phyloP scores from a whole-genome alignment of 2,797 vertebrate genomes.

The Hafferia zeledoni region DNA sequence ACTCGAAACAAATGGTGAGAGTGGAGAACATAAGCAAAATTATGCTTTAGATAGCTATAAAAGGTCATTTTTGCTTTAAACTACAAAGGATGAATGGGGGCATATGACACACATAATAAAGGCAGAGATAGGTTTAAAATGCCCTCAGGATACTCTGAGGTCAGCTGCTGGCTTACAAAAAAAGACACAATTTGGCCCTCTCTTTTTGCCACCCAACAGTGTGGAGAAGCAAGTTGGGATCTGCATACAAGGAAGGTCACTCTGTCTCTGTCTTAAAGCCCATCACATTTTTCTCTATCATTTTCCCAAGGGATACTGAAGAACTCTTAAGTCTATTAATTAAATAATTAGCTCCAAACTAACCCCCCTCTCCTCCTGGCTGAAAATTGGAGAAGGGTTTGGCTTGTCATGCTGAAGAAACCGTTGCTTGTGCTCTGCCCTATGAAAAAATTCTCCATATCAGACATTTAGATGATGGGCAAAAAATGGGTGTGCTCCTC shows the following conservation, averaged over 20 bases:
- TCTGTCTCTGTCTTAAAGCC: neutral
- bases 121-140: conserved; percentile 54
- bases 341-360: neutral
- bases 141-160: conserved; percentile 4
- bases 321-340: neutral
- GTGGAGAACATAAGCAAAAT: conserved; percentile 69
- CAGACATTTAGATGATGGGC: neutral
- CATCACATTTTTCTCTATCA: neutral
- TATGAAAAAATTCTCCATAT: neutral
- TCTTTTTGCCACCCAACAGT: neutral
- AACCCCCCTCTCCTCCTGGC: neutral
- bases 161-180: conserved; percentile 42
- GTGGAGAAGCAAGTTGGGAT: neutral
- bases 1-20: conserved; percentile 76
- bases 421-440: neutral
- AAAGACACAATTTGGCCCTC: conserved; percentile 10
- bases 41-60: conserved; percentile 69
- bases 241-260: neutral
- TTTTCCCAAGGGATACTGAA: neutral
- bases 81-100: conserved; percentile 62
- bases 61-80: conserved; percentile 69
- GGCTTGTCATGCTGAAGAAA: neutral
- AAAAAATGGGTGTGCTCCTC: neutral
- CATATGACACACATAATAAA: conserved; percentile 67
- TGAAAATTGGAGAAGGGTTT: neutral